Percentiles rank a stretch among this genome's conserved stretches.
Conservation (phyloP, 2,888 invertebrate genomes). For the Caenorhabditis sulstoni region DNA sequence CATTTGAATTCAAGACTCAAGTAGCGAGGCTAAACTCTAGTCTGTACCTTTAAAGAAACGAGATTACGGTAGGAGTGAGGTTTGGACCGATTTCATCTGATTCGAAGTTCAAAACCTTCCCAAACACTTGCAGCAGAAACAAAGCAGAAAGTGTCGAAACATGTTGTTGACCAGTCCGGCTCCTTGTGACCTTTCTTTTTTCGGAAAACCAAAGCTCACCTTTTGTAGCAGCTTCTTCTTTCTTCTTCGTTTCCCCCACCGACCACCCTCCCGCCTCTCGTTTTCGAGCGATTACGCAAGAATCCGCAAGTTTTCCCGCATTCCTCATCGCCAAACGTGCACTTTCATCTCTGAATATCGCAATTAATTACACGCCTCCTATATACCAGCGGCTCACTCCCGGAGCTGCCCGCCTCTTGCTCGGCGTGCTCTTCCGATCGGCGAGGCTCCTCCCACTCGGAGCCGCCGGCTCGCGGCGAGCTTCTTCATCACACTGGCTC, state of each 20-base stretch:
- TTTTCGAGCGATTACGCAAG: not conserved
- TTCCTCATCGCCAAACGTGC: not conserved
- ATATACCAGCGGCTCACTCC: not conserved
- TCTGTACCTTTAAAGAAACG: too few species aligned
- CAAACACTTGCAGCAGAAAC: not conserved
- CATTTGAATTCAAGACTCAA: too few species aligned
- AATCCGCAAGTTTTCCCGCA: not conserved
- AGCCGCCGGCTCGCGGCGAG: too few species aligned
- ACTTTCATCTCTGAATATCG: conserved; percentile 8
- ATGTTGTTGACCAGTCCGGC: not conserved
- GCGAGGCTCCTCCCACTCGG: too few species aligned
- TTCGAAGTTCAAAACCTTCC: too few species aligned
- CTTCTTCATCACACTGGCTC: too few species aligned
- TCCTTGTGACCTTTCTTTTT: conserved; percentile 5
- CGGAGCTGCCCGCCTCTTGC: not conserved
- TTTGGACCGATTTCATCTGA: too few species aligned
- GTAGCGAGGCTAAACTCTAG: too few species aligned
- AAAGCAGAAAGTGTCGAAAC: not conserved
- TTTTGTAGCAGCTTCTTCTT: conserved; percentile 1
- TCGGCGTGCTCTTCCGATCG: too few species aligned
- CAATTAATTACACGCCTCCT: conserved; percentile 15
- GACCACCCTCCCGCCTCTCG: too few species aligned
- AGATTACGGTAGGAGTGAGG: too few species aligned
- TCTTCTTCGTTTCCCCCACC: too few species aligned
- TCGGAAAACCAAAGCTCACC: conserved; percentile 2